Conservation (phyloP, 2,113 vertebrate species). For the Spea bombifrons region DNA sequence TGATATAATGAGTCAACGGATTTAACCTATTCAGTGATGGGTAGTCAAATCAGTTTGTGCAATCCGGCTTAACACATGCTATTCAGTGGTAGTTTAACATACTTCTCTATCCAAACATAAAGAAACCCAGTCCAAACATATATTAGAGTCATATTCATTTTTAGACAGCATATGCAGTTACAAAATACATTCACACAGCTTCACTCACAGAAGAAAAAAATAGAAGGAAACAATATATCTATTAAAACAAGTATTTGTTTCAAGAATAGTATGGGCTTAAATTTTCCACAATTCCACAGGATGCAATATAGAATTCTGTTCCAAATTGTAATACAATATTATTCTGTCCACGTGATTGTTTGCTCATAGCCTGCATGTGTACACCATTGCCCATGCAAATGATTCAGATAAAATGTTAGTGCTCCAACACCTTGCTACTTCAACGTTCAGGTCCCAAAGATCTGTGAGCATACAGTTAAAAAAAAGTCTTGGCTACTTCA, state of each 20-base stretch:
- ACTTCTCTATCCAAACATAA: slow-evolving; percentile 54
- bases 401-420: slow-evolving; percentile 66
- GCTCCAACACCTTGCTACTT: slow-evolving; percentile 69
- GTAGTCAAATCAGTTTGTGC: too few relatives aligned
- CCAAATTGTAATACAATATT: slow-evolving; percentile 5
- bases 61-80: slow-evolving; percentile 7
- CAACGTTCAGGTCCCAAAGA: slow-evolving; percentile 54
- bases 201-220: slow-evolving; percentile 17
- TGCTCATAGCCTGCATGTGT: slow-evolving; percentile 66
- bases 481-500: slow-evolving; percentile 51
- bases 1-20: too few relatives aligned
- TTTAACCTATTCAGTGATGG: too few relatives aligned
- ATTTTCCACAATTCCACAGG: not conserved
- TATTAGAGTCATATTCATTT: too few relatives aligned
- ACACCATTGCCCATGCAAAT: slow-evolving; percentile 76
- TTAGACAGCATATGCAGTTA: slow-evolving; percentile 21
- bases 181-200: slow-evolving; percentile 28
- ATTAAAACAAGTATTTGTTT: slow-evolving; percentile 25
- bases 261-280: slow-evolving; percentile 5
- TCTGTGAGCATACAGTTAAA: slow-evolving; percentile 17
- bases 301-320: slow-evolving; percentile 2
- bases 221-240: not conserved
- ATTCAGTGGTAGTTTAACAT: slow-evolving; percentile 20
- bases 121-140: slow-evolving; percentile 67
- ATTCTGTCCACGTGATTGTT: slow-evolving; percentile 54